These are phyloP conservation scores for Pentalonia nigronervosa DNA, from an alignment of 1,140 invertebrate species.

Conservation along the genomic window DNA sequence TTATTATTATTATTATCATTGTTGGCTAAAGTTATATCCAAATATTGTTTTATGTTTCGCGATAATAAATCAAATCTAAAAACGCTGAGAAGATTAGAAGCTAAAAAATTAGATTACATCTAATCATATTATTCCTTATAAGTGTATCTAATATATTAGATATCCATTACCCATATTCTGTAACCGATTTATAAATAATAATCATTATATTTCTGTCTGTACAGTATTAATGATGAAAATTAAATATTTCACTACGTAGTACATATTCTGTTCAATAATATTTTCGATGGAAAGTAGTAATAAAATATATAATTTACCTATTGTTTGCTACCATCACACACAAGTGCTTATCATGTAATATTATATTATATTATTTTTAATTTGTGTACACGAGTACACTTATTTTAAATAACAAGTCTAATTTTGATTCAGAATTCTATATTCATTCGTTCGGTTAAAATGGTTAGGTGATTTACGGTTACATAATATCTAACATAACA, in stretches of 20 bases:
- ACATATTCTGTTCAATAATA: background rate
- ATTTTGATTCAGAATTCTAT: background rate
- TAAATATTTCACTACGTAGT: background rate
- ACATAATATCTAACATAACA: background rate
- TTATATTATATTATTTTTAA: background rate
- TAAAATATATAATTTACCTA: background rate
- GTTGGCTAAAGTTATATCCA: background rate
- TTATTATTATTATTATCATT: background rate
- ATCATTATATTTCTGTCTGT: background rate
- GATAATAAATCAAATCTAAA: slow-evolving; percentile 4
- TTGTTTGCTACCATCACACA: background rate
- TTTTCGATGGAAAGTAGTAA: background rate
- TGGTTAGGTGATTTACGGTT: background rate
- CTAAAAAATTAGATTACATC: background rate
- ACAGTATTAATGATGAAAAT: background rate
- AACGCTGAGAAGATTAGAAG: too few species aligned
- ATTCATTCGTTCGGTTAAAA: background rate
- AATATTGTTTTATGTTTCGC: background rate
- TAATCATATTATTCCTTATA: background rate
- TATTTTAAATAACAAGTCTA: background rate
- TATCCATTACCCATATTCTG: background rate
- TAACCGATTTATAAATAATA: background rate
- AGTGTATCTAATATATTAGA: background rate
- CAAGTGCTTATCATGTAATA: background rate
- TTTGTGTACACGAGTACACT: too few species aligned